phyloP scores from a whole-genome alignment of 2,888 invertebrate species.

The Hypolimnas misippus region DNA sequence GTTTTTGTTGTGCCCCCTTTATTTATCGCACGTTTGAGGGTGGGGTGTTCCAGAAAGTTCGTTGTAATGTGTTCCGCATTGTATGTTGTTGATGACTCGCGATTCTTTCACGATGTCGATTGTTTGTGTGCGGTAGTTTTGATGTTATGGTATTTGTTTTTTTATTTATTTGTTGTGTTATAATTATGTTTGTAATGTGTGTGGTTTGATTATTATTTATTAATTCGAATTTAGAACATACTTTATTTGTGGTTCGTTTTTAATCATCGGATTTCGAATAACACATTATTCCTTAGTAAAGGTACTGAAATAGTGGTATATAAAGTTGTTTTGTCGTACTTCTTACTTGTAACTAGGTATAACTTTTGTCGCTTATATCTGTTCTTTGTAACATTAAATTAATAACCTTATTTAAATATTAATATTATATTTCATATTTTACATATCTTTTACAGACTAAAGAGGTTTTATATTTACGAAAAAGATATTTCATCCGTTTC shows the following conservation, averaged over 20 bases:
- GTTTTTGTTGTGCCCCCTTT: constrained; percentile 82
- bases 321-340: too few relatives aligned
- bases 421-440: too few relatives aligned
- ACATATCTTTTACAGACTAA: too few relatives aligned
- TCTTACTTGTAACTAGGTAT: too few relatives aligned
- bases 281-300: too few relatives aligned
- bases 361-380: too few relatives aligned
- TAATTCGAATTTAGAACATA: not conserved
- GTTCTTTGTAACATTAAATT: too few relatives aligned
- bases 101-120: constrained; percentile 27
- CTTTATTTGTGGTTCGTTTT: too few relatives aligned
- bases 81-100: constrained; percentile 63
- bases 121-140: constrained; percentile 13
- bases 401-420: too few relatives aligned
- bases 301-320: too few relatives aligned
- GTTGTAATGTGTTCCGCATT: constrained; percentile 73
- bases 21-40: constrained; percentile 82
- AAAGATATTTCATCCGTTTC: not conserved
- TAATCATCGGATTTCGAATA: too few relatives aligned
- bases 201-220: not conserved
- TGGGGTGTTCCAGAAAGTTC: constrained; percentile 67
- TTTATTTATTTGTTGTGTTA: not conserved
- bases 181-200: not conserved
- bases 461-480: not conserved
- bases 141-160: constrained; percentile 4